Evolutionary conservation across 1,140 invertebrate genomes (phyloP), one percentile per base, ranked within the genome.

Genomic region (Anagrus nilaparvatae): DNA sequence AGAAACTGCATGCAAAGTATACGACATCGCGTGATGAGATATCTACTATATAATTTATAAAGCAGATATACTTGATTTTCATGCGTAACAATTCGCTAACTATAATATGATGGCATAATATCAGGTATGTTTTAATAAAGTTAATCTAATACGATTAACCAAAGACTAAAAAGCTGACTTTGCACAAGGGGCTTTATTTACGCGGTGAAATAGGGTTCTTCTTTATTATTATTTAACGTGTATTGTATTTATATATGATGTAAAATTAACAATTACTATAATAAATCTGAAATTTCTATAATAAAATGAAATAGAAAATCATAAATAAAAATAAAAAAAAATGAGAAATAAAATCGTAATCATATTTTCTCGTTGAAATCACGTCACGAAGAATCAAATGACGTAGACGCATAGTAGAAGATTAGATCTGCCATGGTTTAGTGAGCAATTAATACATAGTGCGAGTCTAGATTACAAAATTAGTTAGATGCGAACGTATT

Each of bases 101-200:
- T 59, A 54, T 23, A 29, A 38, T 43, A 40, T 36, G 44, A 52
- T 48, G 51, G 50, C 46, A 50, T 36, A 33, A 49, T 31, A 35
- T 37, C 32, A 37, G 47, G 40, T 46, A 43, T 46, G 34, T 49
- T 51, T 49, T 61, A 61, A 62, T 51, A 46, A 42, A 54, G 51
- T 60, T 61, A 62, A 61, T 56, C 40, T 60, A 62, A 62, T 51
- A 45, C 51, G 56, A 62, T 63, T 63, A 63, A 59, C 52, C 40
- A 42, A 56, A 54, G 60, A 58, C 56, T 58, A 54, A 52, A n/a
- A 51, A 53, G 52, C 53, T 61, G 56, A 59, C 54, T 57, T 49
- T 32, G 44, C 52, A 37, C 19, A 42, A 51, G 46, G 47, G 51
- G 48, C 27, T 29, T 29, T 20, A 25, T 42, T n/a, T n/a, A n/a